These are phyloP conservation scores for Glandiceps talaboti DNA, from an alignment of 53 echinoderm and acorn worm species.

Conservation along the genomic window DNA sequence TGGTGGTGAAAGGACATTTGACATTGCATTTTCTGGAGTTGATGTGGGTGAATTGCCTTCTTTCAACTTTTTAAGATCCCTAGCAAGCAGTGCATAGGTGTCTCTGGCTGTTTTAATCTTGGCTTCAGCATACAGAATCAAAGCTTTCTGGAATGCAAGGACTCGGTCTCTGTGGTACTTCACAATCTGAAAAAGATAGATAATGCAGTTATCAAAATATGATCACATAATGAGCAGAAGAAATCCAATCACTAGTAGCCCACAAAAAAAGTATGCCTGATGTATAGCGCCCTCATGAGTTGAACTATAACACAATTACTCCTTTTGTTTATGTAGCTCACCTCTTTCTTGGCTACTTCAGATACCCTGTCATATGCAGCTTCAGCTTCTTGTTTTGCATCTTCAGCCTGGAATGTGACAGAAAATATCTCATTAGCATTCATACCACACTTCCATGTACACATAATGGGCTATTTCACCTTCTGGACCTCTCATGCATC, in stretches of 20 bases:
- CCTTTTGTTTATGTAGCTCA: conserved; percentile 9
- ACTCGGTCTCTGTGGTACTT: conserved; percentile 70
- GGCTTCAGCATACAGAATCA: conserved; percentile 89
- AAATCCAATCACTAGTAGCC: too few relatives aligned
- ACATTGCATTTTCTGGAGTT: background rate
- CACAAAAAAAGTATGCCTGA: too few relatives aligned
- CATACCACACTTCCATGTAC: too few relatives aligned
- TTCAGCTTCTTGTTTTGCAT: conserved; percentile 55
- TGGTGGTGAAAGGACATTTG: background rate
- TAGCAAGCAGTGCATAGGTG: conserved; percentile 71
- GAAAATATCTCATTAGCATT: too few relatives aligned
- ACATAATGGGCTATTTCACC: too few relatives aligned
- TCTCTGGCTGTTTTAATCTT: conserved; percentile 93
- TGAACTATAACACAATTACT: too few relatives aligned
- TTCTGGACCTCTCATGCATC: too few relatives aligned
- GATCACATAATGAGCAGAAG: too few relatives aligned
- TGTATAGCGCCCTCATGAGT: too few relatives aligned
- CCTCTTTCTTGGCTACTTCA: conserved; percentile 75
- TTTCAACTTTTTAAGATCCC: conserved; percentile 39
- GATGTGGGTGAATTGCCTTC: background rate
- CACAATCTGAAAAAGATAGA: conserved; percentile 41
- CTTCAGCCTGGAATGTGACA: conserved; percentile 98
- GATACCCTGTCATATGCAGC: conserved; percentile 78
- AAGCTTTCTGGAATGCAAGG: conserved; percentile 78
- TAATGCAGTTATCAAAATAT: too few relatives aligned